Percentiles rank a stretch among this genome's conserved stretches.
phyloP scores from a whole-genome alignment of 2,888 invertebrate species.

The Caenorhabditis virilis region DNA sequence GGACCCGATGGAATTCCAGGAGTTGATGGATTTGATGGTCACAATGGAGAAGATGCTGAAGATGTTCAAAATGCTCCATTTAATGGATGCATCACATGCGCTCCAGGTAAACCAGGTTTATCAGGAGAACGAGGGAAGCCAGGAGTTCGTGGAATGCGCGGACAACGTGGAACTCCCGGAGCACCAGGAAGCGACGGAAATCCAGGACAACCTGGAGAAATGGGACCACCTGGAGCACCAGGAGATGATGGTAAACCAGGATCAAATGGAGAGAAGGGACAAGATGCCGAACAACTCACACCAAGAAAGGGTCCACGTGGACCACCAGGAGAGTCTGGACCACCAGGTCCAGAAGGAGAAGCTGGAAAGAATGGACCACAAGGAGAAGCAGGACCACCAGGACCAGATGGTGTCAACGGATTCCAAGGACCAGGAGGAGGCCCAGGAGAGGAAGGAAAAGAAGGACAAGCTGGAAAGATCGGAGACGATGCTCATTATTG shows the following conservation, averaged over 20 bases:
- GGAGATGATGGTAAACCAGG: slow-evolving; percentile 55
- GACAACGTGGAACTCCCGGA: slow-evolving; percentile 47
- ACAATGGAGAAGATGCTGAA: slow-evolving; percentile 48
- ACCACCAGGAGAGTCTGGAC: slow-evolving; percentile 54
- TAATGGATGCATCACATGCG: slow-evolving; percentile 52
- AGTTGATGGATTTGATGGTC: slow-evolving; percentile 48
- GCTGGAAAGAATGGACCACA: slow-evolving; percentile 47
- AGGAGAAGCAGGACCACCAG: slow-evolving; percentile 47
- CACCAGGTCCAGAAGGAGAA: slow-evolving; percentile 55
- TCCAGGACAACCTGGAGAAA: slow-evolving; percentile 47
- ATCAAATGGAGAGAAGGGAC: slow-evolving; percentile 52
- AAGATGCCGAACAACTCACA: slow-evolving; percentile 50
- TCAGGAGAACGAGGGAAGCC: slow-evolving; percentile 53
- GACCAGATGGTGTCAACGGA: slow-evolving; percentile 53
- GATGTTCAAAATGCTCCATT: slow-evolving; percentile 52
- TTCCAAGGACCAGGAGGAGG: slow-evolving; percentile 53
- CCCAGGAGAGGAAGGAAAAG: slow-evolving; percentile 53
- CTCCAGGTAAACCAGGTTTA: slow-evolving; percentile 50
- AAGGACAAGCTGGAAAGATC: slow-evolving; percentile 40
- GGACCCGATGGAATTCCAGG: slow-evolving; percentile 45
- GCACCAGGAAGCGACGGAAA: slow-evolving; percentile 45
- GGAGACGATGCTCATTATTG: slow-evolving; percentile 58
- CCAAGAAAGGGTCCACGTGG: slow-evolving; percentile 55
- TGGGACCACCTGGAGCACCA: slow-evolving; percentile 48
- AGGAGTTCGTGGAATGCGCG: slow-evolving; percentile 56